phyloP scores from a whole-genome alignment of 2,888 invertebrate species.

The Pollenia amentaria region DNA sequence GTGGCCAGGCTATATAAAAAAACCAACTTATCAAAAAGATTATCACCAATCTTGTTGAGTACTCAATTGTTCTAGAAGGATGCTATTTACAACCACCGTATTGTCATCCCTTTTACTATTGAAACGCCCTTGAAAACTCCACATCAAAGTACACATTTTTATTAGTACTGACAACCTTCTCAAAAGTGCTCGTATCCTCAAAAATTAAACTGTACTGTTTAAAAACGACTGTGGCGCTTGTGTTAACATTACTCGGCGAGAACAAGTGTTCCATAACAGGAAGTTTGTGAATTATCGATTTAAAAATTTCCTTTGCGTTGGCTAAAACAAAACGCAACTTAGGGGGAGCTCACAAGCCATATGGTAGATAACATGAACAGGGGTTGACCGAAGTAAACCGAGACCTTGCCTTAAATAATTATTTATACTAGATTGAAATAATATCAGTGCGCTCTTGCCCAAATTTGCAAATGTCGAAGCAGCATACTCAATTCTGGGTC shows the following conservation, averaged over 20 bases:
- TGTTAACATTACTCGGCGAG: neutral
- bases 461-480: neutral
- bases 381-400: constrained; percentile 11
- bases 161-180: too few relatives aligned
- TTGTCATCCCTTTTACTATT: too few relatives aligned
- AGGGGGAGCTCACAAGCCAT: constrained; percentile 16
- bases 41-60: too few relatives aligned
- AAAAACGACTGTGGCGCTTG: neutral
- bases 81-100: too few relatives aligned
- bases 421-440: neutral
- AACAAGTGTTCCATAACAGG: neutral
- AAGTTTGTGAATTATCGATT: neutral
- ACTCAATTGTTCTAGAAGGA: too few relatives aligned
- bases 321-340: neutral
- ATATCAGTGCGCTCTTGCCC: neutral
- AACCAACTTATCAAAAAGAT: too few relatives aligned
- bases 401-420: neutral
- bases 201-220: too few relatives aligned
- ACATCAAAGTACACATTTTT: too few relatives aligned
- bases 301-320: neutral
- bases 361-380: neutral
- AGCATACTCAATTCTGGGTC: constrained; percentile 22
- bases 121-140: too few relatives aligned
- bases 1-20: too few relatives aligned
- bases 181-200: too few relatives aligned